These are phyloP conservation scores for Andrena camellia DNA, from an alignment of 2,888 invertebrate species.

Conservation along the genomic window DNA sequence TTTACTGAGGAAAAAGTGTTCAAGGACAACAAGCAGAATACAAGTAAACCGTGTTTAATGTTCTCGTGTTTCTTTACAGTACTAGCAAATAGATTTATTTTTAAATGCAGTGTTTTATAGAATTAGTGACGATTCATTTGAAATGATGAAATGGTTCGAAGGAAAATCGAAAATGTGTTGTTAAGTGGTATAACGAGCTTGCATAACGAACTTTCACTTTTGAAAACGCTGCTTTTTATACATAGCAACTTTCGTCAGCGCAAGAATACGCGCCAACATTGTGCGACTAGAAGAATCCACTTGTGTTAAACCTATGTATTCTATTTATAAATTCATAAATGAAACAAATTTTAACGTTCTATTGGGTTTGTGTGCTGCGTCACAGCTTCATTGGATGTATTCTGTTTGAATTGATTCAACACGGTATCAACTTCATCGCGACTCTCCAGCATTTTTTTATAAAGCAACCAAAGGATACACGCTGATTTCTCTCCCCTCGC, in stretches of 20 bases:
- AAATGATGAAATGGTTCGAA: not conserved
- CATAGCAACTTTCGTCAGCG: slow-evolving; percentile 5
- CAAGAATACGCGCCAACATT: not conserved
- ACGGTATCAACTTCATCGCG: not conserved
- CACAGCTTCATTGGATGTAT: not conserved
- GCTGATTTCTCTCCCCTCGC: slow-evolving; percentile 18
- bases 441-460: slow-evolving; percentile 5
- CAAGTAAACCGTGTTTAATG: slow-evolving; percentile 18
- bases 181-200: slow-evolving; percentile 14
- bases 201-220: slow-evolving; percentile 56
- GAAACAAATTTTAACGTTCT: no score
- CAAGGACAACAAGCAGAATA: slow-evolving; percentile 21
- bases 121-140: no score
- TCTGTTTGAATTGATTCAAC: not conserved
- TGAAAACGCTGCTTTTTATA: slow-evolving; percentile 18
- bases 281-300: not conserved
- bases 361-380: no score
- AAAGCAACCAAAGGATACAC: not conserved
- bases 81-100: not conserved
- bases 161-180: not conserved
- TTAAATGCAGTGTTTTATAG: no score
- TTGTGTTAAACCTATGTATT: not conserved
- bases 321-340: no score
- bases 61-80: not conserved
- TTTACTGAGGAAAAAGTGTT: not conserved